phyloP scores from a whole-genome alignment of 2,888 invertebrate species.

The Aleiodes alternator region DNA sequence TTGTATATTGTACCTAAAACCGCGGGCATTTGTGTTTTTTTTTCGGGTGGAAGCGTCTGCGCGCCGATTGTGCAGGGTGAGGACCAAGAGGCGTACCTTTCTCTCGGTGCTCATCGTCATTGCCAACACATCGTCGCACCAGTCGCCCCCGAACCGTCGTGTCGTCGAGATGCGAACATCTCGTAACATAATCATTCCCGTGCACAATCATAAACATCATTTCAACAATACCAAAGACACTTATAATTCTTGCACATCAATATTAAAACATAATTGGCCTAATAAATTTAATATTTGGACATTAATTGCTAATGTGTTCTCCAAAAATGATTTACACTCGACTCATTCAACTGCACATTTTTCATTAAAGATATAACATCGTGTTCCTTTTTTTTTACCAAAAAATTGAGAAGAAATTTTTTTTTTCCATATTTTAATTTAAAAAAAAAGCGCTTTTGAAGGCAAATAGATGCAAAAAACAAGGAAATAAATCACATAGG shows the following conservation, averaged over 20 bases:
- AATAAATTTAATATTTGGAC: neutral
- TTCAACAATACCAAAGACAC: neutral
- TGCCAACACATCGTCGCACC: slow-evolving; percentile 57
- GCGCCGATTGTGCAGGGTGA: slow-evolving; percentile 54
- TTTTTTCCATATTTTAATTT: too few species aligned
- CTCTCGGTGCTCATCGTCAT: slow-evolving; percentile 46
- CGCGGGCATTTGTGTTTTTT: slow-evolving; percentile 51
- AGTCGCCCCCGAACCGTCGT: slow-evolving; percentile 64
- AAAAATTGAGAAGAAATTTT: too few species aligned
- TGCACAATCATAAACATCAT: slow-evolving; percentile 50
- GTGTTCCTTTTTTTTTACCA: too few species aligned
- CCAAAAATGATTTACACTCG: neutral
- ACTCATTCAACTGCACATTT: neutral
- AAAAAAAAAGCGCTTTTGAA: neutral
- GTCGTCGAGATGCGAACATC: slow-evolving; percentile 60
- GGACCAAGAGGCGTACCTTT: slow-evolving; percentile 66
- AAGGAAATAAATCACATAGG: neutral
- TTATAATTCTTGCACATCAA: slow-evolving; percentile 12
- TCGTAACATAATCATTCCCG: slow-evolving; percentile 59
- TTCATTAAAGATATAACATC: neutral
- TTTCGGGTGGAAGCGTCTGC: slow-evolving; percentile 52
- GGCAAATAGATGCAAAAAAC: neutral
- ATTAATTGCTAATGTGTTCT: neutral
- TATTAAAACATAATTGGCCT: slow-evolving; percentile 1
- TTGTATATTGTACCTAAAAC: slow-evolving; percentile 6